Base-by-base conservation (phyloP, 2,797 vertebrate genomes). In the Balearica regulorum region DNA sequence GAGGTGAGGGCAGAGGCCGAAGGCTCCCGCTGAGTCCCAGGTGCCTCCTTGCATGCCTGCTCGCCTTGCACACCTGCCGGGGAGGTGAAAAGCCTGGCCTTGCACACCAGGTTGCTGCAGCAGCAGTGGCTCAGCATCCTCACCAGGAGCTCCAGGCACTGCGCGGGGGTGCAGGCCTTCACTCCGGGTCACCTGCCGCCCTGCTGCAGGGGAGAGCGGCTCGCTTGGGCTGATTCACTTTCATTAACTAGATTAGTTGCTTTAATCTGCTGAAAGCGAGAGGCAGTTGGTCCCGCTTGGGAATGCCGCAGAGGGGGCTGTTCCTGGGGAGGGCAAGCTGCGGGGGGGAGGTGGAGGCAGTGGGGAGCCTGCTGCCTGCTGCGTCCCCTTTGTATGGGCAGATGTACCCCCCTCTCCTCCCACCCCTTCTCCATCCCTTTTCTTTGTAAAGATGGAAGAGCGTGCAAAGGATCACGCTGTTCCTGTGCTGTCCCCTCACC, bases 201-300 rank as follows among this genome's bases (percentile, higher is more conserved):
- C 66, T 16, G 39, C 55, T 37, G 72, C 76, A 16, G 60, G 76
- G 48, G 15, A 31, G 51, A 65, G 62, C 9, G 3, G 71, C 89
- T 85, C 12, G 1, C 3, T 31, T 10, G 73, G 55, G 16, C 79
- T 55, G 53, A 51, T 93, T 31, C 48, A 85, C 80, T 93, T 78
- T 93, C 72, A 35, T 88, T 95, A 94, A 31, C n/a, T 55, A 60
- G 85, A 83, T 95, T 33, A 75, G 80, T 44, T 81, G 44, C 87
- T 89, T 76, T 93, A 88, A 91, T 96, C 87, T 93, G 85, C 76
- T 87, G 82, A 43, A 76, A 94, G 93, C 10, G 77, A 90, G 80
- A 91, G 79, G 31, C 26, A 3, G 39, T 61, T 16, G 26, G 13
- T 80, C 57, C 77, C 3, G 2, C 54, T 26, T 37, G 39, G 31